Evolutionary conservation across 2,888 invertebrate genomes (phyloP), one percentile per base, ranked within the genome.

Genomic region (Hemistola chrysoprasaria): DNA sequence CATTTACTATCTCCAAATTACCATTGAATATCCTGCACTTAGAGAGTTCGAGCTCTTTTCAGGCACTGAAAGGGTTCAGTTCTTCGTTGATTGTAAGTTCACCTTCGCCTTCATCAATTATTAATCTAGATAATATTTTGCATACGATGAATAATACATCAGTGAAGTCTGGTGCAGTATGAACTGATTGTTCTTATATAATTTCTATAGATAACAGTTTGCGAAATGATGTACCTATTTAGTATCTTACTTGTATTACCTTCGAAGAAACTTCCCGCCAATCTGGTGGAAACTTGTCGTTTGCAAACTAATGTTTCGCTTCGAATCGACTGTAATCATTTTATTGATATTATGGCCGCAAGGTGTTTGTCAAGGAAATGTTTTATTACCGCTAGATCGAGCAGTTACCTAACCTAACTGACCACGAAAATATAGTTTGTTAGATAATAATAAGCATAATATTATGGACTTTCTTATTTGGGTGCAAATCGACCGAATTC

Each of bases 121-220:
- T 81, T 78, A 78, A 80, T 78, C 71, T 61, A 47, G 56, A 65
- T 59, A n/a, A n/a, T n/a, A 72, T 75, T 82, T 82, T 75, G 80
- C 80, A 81, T 81, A 76, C 69, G 66, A 61, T 84, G 81, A 83
- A 83, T 83, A 71, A 82, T 83, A 75, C 74, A 84, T 62, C 52
- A 65, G 62, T 42, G 71, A 60, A 66, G 28, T 39, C 60, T 69
- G 72, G 70, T 72, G 78, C 75, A 75, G 71, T 73, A 70, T 57
- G 71, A 72, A 68, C 66, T 67, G 73, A 79, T 78, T 79, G 75
- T 75, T 69, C 56, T 76, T 79, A 78, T 82, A 78, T 78, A 76
- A 80, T 81, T 78, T 75, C 57, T 61, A 70, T 66, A 68, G 61
- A 53, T 59, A 63, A 59, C 49, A 57, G 52, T 58, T 58, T 50